Conservation (phyloP, 2,888 invertebrate genomes). For the Eupithecia centaureata region DNA sequence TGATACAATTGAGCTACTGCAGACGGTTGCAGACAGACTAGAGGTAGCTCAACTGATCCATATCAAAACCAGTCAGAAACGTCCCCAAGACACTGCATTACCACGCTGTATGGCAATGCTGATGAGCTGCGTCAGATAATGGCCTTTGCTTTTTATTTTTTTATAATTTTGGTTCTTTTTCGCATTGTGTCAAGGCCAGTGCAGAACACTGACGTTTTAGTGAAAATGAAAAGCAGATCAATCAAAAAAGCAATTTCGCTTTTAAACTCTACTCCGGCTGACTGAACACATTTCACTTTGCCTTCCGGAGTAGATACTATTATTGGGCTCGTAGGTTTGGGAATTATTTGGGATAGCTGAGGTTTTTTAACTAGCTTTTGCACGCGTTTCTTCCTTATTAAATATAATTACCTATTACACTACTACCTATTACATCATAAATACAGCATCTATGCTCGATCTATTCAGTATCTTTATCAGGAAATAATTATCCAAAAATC, state of each 20-base stretch:
- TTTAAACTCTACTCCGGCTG: conserved; percentile 6
- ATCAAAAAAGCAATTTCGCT: conserved; percentile 31
- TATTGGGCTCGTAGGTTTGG: neutral
- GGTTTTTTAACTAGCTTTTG: neutral
- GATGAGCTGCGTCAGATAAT: too few species aligned
- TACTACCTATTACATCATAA: too few species aligned
- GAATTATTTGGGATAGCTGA: neutral
- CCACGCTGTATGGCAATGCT: too few species aligned
- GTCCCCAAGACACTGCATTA: too few species aligned
- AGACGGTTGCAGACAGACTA: too few species aligned
- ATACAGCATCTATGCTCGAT: neutral
- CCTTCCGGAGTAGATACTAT: neutral
- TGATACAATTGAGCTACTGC: too few species aligned
- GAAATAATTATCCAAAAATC: neutral
- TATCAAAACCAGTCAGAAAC: too few species aligned
- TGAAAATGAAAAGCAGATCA: conserved; percentile 24
- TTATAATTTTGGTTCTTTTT: neutral
- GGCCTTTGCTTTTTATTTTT: too few species aligned
- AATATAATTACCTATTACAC: too few species aligned
- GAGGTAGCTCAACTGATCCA: too few species aligned
- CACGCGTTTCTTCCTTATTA: neutral
- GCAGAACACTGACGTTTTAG: conserved; percentile 12
- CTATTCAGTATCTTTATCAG: neutral
- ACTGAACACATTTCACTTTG: conserved; percentile 2
- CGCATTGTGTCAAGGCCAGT: conserved; percentile 12